Evolutionary conservation across 2,113 vertebrate genomes (phyloP), one percentile per base, ranked within the genome.

Genomic region (Platichthys stellatus): DNA sequence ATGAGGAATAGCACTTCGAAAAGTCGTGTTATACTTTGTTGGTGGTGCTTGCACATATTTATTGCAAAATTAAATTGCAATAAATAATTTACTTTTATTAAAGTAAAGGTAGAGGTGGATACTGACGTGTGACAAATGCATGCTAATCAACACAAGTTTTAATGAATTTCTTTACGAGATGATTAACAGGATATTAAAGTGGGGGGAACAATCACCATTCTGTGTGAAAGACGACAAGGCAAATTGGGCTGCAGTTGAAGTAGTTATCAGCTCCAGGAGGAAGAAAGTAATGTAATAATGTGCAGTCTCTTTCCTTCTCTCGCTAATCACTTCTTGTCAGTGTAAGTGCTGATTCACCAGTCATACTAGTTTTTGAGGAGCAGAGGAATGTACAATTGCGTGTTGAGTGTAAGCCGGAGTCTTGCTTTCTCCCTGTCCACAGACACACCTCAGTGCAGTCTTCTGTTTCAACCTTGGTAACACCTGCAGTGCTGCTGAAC

Each of bases 401-500:
- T 69, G 57, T 3, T 61, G 6, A 20, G 28, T 13, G 53, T 58
- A 18, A 20, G 31, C 53, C 12, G 13, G 70, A 63, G 54, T 56
- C 45, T 18, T 49, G 45, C 45, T 17, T 5, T 47, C 5, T 49
- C 17, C 45, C 45, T 53, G 17, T 56, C 21, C 21, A 21, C 6
- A 64, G 13, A n/a, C 64, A 18, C 45, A 12, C 38, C 45, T 40
- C 38, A 13, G 15, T 17, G 24, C 14, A n/a, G 26, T 28, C 51
- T 76, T 20, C 11, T 69, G 68, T 69, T 84, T 79, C 53, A 80
- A 17, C 69, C 49, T 81, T 54, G 14, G 35, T 47, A 63, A 14
- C 57, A 78, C 83, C 74, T 89, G 89, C 74, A 72, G 35, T 88
- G 73, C 82, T 70, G 65, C 69, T 86, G 80, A 62, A 75, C 49